Evolutionary conservation across 1,140 invertebrate genomes (phyloP).

Genomic region (Cotesia typhae): DNA sequence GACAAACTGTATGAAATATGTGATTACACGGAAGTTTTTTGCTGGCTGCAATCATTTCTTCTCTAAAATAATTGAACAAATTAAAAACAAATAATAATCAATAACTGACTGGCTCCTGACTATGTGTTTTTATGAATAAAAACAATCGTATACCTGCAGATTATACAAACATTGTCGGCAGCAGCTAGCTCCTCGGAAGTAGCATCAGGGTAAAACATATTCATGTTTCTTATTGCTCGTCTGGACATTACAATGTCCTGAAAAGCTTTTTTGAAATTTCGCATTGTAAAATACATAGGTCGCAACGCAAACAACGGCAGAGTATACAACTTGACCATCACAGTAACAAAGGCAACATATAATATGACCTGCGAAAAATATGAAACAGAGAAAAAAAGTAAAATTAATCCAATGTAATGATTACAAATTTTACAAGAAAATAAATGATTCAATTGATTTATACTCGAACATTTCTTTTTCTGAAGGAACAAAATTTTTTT

Average conservation of each 20-base stretch:
- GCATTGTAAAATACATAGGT: constrained; percentile 98
- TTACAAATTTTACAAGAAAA: no score
- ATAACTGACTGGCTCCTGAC: no score
- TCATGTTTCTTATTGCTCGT: constrained; percentile 97
- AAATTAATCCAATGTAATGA: background rate
- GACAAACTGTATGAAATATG: constrained; percentile 97
- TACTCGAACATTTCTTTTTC: no score
- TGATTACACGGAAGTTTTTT: constrained; percentile 99
- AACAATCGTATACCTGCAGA: constrained; percentile 82
- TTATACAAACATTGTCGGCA: constrained; percentile 98
- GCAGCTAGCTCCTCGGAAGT: constrained; percentile 92
- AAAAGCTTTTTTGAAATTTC: constrained; percentile 97
- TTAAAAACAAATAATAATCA: no score
- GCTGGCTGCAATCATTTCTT: constrained; percentile 76
- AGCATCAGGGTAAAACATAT: constrained; percentile 96
- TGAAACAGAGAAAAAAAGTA: constrained; percentile 7
- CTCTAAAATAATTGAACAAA: constrained; percentile 48
- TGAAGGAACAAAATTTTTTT: no score
- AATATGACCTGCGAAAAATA: constrained; percentile 79
- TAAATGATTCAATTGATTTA: no score
- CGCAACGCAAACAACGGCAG: constrained; percentile 97
- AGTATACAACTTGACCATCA: constrained; percentile 98
- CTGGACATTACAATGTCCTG: constrained; percentile 98
- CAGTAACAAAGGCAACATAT: constrained; percentile 92
- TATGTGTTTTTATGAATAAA: background rate